Evolutionary conservation across 1,140 invertebrate species (phyloP).

Genomic region (Caenorhabditis inopinata): DNA sequence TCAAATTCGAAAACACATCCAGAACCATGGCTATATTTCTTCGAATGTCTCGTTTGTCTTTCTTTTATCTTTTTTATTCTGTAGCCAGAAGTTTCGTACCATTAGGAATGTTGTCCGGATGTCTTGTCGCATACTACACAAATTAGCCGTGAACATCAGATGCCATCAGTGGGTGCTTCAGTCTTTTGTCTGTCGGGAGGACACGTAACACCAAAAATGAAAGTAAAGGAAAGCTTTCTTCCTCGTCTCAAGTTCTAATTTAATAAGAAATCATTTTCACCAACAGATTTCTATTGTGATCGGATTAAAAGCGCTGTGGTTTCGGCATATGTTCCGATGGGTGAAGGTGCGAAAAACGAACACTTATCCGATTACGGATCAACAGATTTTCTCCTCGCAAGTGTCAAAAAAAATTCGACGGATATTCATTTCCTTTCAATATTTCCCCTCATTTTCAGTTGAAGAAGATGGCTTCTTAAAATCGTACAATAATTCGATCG

Average conservation of each 20-base stretch:
- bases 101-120: background rate
- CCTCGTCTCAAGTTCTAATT: constrained; percentile 11
- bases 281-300: background rate
- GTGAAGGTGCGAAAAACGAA: background rate
- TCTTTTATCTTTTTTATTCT: no score
- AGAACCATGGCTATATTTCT: no score
- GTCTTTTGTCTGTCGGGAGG: background rate
- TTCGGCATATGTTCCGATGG: background rate
- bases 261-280: background rate
- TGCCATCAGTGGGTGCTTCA: background rate
- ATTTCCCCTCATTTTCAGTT: background rate
- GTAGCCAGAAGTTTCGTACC: no score
- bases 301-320: constrained; percentile 1
- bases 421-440: background rate
- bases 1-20: background rate
- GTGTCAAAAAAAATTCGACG: background rate
- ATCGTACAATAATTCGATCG: constrained; percentile 13
- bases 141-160: constrained; percentile 28
- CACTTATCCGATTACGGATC: constrained; percentile 18
- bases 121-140: background rate
- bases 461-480: background rate
- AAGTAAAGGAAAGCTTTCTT: background rate
- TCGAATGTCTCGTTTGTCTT: no score
- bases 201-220: background rate
- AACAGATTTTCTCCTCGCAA: background rate